Base-by-base conservation (phyloP, 2,113 vertebrate genomes). In the Nerophis ophidion region DNA sequence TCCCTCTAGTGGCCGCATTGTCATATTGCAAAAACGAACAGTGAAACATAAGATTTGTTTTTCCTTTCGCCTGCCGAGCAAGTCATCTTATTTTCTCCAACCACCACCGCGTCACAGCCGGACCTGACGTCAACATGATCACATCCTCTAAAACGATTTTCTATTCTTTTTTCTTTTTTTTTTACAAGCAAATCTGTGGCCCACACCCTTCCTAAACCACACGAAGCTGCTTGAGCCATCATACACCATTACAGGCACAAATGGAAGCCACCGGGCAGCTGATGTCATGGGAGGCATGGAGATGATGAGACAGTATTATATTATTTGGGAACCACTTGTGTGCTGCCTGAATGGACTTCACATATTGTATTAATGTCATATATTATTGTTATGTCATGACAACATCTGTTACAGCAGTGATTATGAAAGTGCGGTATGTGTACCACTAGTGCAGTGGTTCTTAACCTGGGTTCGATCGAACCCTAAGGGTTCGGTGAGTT, bases 181-280 rank as follows among this genome's bases (percentile, higher is more conserved):
- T 80, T 72, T 63, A 66, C 53, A 56, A 52, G 68, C 14, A 64
- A 66, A 71, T 82, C 49, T 82, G 73, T 63, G 80, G 73, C 77
- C 80, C 81, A 73, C 84, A 73, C 84, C 84, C 84, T 75, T 63
- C 84, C 81, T 75, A 61, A 72, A 68, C 83, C 80, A 34, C 85
- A 72, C 53, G 11, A 65, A 71, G 62, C 61, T 76, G 80, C 68
- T 26, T 48, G 48, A 69, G 46, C 57, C 53, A 26, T 77, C 71
- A 63, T 40, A 35, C 60, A 73, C 58, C 60, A 63, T 62, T 75
- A 72, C 64, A 17, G 65, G 76, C 71, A 35, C 67, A 84, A 84
- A 85, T 76, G 80, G 76, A 74, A 70, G 65, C 63, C 72, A 74
- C 67, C 57, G 55, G 57, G 65, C 61, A 1, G 40, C 65, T 86